These are phyloP conservation scores for human (Homo sapiens) DNA, from an alignment of 2,113 vertebrate species.

Conservation along the genomic window DNA sequence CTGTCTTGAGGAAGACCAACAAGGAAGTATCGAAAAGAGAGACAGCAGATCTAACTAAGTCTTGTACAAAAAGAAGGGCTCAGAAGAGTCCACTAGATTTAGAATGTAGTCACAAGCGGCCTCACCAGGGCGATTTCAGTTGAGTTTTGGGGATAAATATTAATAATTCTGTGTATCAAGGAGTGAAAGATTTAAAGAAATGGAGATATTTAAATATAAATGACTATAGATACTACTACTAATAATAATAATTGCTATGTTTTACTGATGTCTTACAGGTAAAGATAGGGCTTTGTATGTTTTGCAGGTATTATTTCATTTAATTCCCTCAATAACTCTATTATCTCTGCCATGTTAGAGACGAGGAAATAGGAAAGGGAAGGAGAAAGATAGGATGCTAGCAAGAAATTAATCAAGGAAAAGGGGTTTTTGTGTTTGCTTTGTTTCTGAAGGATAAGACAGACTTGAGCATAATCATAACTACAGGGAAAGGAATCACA, in stretches of 20 bases:
- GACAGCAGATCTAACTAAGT: neutral
- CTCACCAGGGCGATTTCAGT: neutral
- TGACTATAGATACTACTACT: neutral
- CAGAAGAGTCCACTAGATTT: neutral
- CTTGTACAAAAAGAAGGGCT: neutral
- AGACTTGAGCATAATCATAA: neutral
- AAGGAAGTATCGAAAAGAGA: neutral
- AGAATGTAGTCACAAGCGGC: neutral
- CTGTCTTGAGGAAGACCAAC: neutral
- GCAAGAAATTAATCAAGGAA: neutral
- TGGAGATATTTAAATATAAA: neutral
- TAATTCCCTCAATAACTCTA: neutral
- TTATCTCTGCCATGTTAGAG: neutral
- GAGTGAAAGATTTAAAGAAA: neutral
- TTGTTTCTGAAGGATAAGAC: neutral
- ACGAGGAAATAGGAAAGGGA: neutral
- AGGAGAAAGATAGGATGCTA: neutral
- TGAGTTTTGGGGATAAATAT: neutral
- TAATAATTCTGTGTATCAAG: neutral
- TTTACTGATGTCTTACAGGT: neutral
- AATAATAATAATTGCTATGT: neutral
- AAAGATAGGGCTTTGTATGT: neutral
- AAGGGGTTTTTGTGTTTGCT: neutral
- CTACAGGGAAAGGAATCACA: neutral
- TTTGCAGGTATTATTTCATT: neutral